These are phyloP conservation scores for Hapalemur alaotrensis DNA, from an alignment of 2,797 vertebrate species.

Conservation along the genomic window DNA sequence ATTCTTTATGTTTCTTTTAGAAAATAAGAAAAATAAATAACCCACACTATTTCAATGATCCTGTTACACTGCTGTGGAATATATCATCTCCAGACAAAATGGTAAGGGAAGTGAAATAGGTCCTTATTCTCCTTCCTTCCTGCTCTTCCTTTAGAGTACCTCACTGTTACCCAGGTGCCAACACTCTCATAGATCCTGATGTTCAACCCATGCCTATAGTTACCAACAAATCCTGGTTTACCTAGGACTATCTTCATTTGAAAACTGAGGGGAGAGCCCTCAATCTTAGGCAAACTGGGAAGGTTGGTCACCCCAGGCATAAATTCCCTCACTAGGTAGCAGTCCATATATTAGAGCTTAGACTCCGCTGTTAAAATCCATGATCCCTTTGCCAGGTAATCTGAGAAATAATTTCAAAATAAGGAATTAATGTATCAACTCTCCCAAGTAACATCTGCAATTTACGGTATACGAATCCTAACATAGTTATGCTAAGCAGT, in stretches of 20 bases:
- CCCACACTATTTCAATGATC: not conserved
- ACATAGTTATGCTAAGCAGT: not conserved
- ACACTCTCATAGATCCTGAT: not conserved
- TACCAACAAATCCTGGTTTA: not conserved
- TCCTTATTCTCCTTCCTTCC: constrained; percentile 11
- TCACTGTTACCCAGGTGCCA: not conserved
- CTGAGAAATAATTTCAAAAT: constrained; percentile 26
- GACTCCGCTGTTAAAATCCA: not conserved
- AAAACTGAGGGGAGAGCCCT: not conserved
- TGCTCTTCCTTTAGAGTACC: not conserved
- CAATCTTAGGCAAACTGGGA: not conserved
- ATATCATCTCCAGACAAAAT: not conserved
- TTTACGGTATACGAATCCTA: not conserved
- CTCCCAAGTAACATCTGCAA: not conserved
- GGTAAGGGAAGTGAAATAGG: not conserved
- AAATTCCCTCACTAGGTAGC: not conserved
- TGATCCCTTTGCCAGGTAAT: not conserved
- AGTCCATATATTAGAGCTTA: not conserved
- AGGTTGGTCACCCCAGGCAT: not conserved
- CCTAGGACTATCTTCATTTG: not conserved
- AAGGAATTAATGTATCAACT: not conserved
- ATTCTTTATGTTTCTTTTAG: not conserved
- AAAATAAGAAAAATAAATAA: not conserved
- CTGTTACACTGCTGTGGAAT: not conserved
- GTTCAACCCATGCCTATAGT: not conserved